These are phyloP conservation scores for Melanaphis sacchari DNA, from an alignment of 1,140 invertebrate genomes.

Conservation along the genomic window DNA sequence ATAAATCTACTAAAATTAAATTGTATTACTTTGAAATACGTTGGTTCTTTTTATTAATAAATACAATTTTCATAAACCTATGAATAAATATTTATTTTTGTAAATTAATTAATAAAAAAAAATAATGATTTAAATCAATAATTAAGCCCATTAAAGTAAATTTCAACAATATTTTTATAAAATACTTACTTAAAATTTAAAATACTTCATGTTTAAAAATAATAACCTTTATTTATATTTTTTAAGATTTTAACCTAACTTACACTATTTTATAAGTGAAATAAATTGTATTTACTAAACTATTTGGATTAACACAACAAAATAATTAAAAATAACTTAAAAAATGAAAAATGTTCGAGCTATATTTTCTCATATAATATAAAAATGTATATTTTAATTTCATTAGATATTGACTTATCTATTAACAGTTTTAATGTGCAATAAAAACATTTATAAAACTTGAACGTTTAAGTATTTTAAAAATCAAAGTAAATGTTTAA, in stretches of 20 bases:
- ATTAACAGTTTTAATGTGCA: background rate
- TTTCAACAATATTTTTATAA: background rate
- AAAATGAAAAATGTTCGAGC: background rate
- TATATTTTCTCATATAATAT: background rate
- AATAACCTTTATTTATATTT: background rate
- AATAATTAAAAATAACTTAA: background rate
- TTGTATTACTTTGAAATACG: background rate
- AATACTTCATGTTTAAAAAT: background rate
- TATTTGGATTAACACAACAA: background rate
- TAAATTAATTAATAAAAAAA: background rate
- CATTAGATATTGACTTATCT: background rate
- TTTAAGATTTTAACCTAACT: background rate
- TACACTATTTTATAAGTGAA: background rate
- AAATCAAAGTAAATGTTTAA: background rate
- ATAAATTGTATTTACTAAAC: background rate
- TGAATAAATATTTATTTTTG: background rate
- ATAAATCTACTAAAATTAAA: background rate
- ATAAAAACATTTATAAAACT: background rate
- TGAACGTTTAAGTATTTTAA: background rate
- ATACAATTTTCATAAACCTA: background rate
- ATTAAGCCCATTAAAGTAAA: background rate
- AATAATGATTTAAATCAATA: background rate
- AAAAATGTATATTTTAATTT: background rate
- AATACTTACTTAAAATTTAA: background rate
- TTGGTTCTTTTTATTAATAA: background rate